Percentiles rank a stretch among this genome's conserved stretches.
Evolutionary conservation across 2,113 vertebrate species (phyloP).

Genomic region (Dasyornis broadbenti): DNA sequence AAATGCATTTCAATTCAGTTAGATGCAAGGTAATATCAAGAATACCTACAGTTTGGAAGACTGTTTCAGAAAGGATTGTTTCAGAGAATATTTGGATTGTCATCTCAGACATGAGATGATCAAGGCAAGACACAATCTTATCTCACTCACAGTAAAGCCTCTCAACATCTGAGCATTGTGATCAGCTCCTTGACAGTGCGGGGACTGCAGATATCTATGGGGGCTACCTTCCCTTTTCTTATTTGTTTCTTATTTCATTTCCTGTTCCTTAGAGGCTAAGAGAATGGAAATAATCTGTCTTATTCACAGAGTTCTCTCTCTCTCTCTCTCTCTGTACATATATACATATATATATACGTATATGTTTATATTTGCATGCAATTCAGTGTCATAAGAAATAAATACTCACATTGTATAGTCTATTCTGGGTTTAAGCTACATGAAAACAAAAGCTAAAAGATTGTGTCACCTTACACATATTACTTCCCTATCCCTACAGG

Average conservation of each 20-base stretch:
- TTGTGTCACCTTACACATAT: neutral
- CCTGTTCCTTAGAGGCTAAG: neutral
- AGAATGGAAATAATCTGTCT: neutral
- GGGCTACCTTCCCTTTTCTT: neutral
- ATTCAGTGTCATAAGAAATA: neutral
- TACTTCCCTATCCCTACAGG: neutral
- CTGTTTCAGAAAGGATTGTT: neutral
- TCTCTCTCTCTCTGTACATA: fast-evolving
- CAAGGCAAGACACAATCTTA: neutral
- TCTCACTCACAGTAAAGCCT: neutral
- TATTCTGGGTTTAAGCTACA: neutral
- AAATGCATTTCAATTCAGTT: neutral
- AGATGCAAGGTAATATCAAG: neutral
- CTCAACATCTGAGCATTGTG: too few relatives aligned
- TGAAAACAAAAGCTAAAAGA: neutral
- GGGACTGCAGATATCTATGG: neutral
- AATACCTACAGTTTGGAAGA: neutral
- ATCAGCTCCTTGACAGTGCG: neutral
- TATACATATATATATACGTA: neutral
- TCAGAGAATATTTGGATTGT: neutral
- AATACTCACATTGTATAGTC: neutral
- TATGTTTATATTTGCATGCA: neutral
- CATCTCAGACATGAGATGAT: neutral
- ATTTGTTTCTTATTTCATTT: neutral
- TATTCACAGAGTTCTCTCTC: neutral